Conservation (phyloP, 2,888 invertebrate species). For the Drosophila lutescens region DNA sequence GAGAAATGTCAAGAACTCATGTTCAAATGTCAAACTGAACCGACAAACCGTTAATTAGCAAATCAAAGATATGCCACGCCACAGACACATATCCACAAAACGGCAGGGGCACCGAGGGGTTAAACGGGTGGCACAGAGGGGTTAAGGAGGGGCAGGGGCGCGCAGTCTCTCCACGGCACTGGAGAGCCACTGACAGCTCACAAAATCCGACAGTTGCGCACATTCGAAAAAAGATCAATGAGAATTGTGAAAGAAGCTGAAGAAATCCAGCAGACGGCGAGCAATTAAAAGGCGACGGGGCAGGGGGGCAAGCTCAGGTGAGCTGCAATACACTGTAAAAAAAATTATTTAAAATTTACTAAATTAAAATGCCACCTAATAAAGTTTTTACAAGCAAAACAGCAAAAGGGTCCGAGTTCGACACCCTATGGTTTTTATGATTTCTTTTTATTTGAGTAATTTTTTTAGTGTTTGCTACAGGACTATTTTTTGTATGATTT, state of each 20-base stretch:
- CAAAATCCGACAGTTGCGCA: conserved; percentile 74
- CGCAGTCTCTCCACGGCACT: conserved; percentile 14
- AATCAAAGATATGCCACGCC: conserved; percentile 78
- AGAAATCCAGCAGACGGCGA: conserved; percentile 68
- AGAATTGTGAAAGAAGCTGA: conserved; percentile 78
- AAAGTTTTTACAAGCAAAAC: background rate
- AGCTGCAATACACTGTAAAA: conserved; percentile 3
- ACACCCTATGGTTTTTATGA: background rate
- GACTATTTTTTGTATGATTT: too few species aligned
- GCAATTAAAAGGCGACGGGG: conserved; percentile 69
- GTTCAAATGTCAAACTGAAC: conserved; percentile 82
- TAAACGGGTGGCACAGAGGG: conserved; percentile 7
- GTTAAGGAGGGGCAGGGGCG: background rate
- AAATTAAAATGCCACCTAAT: background rate
- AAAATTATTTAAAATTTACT: background rate
- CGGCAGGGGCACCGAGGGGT: conserved; percentile 8
- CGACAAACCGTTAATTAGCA: conserved; percentile 83
- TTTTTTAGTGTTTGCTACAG: background rate
- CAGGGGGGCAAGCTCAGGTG: conserved; percentile 23
- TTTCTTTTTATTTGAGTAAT: background rate
- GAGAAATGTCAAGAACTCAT: conserved; percentile 81
- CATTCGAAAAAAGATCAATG: conserved; percentile 81
- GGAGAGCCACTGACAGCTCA: conserved; percentile 57
- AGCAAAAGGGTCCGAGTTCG: background rate
- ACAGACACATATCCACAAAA: conserved; percentile 35